A percentile compares a stretch with the other conserved stretches of the same genome.
phyloP scores from a whole-genome alignment of 1,140 invertebrate genomes.

The Drosophila eugracilis region DNA sequence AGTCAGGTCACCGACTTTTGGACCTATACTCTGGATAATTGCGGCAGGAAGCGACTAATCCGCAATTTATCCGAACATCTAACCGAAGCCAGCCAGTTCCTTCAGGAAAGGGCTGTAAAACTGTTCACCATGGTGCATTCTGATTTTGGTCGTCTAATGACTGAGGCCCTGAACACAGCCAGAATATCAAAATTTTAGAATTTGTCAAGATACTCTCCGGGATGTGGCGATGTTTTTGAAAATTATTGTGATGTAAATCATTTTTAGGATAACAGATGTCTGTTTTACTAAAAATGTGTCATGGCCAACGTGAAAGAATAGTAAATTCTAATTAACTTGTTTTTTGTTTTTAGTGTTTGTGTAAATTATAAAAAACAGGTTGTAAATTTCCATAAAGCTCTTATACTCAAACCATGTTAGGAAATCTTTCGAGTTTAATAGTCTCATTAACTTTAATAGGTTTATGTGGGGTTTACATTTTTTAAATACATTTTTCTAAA shows the following conservation, averaged over 20 bases:
- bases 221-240: background rate
- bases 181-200: slow-evolving; percentile 86
- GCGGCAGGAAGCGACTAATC: slow-evolving; percentile 89
- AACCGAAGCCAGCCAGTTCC: slow-evolving; percentile 91
- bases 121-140: slow-evolving; percentile 89
- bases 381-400: too few relatives aligned
- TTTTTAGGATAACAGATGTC: background rate
- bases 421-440: too few relatives aligned
- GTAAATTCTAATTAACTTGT: too few relatives aligned
- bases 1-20: slow-evolving; percentile 93
- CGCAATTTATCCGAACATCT: slow-evolving; percentile 93
- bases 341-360: too few relatives aligned
- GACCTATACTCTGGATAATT: slow-evolving; percentile 90
- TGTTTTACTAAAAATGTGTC: background rate
- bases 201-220: background rate
- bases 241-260: background rate
- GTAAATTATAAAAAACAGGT: too few relatives aligned
- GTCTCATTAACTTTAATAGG: too few relatives aligned
- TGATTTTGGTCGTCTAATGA: slow-evolving; percentile 89
- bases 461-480: background rate
- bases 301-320: too few relatives aligned
- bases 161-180: slow-evolving; percentile 87
- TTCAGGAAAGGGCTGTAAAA: slow-evolving; percentile 92
- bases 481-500: background rate
- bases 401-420: too few relatives aligned